phyloP scores from a whole-genome alignment of 2,113 vertebrate species.

The Heterotilapia buettikoferi region DNA sequence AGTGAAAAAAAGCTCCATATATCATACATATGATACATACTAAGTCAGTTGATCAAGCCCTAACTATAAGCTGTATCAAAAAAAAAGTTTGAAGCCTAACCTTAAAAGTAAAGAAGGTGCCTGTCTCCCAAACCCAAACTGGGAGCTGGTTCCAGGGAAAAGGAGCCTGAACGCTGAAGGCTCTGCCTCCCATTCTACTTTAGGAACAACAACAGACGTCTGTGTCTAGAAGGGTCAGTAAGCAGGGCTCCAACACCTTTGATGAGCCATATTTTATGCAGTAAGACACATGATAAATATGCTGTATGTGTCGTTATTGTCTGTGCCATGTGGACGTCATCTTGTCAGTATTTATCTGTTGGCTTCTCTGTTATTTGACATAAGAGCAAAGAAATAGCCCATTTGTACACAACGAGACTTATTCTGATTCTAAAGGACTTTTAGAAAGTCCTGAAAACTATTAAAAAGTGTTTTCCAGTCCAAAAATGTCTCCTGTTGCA shows the following conservation, averaged over 20 bases:
- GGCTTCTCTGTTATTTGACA: not conserved
- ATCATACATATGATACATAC: not conserved
- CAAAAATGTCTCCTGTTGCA: not conserved
- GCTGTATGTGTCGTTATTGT: accelerated
- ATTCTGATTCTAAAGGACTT: not conserved
- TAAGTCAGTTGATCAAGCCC: not conserved
- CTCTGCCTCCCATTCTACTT: not conserved
- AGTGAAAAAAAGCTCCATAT: not conserved
- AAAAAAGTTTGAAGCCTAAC: not conserved
- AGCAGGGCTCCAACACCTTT: not conserved
- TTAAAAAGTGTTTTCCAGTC: not conserved
- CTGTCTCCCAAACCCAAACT: not conserved
- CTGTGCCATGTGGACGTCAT: not conserved
- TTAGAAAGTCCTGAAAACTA: not conserved
- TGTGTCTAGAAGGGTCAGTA: not conserved
- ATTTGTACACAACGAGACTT: not conserved
- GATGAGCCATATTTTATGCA: not conserved
- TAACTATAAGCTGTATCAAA: not conserved
- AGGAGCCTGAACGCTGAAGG: not conserved
- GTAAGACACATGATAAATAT: not conserved
- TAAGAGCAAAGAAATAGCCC: not conserved
- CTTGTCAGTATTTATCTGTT: not conserved
- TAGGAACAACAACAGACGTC: not conserved
- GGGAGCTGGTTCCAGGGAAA: not conserved
- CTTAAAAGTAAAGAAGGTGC: not conserved